Base-by-base conservation (phyloP, 2,888 invertebrate species). In the Rhamphomyia laevipes region DNA sequence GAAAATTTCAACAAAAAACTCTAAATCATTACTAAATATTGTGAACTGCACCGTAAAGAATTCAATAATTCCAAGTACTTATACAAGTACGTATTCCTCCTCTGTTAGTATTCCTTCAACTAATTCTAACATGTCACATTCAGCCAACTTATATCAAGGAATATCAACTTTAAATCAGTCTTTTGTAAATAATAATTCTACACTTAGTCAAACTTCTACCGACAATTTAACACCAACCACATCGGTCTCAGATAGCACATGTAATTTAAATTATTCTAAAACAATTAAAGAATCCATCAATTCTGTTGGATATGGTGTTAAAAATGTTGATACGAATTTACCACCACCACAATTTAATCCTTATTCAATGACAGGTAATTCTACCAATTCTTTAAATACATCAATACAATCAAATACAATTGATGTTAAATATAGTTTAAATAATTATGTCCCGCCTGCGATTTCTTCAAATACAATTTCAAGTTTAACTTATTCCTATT, bases 41-140 rank as follows among this genome's bases (percentile, higher is more conserved):
- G 4, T 27, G 7, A 27, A n/a, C n/a, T n/a, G n/a, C n/a, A n/a
- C n/a, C n/a, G n/a, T n/a, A n/a, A n/a, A n/a, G n/a, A n/a, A 27
- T 27, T 30, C 50, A 5, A 51, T 52, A 49, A 45, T 50, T 23
- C 15, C 50, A 4, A 49, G 49, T 15, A 51, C 52, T 2, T 46
- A 49, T 4, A 43, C 49, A 10, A n/a, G 43, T 2, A 2, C 45
- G 23, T 3, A 5, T 37, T 37, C 15, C 3, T 15, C 7, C 37
- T 15, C 15, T 15, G 4, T 7, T 7, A n/a, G 4, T 15, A 40
- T 51, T 2, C 50, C 47, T 35, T 47, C 54, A 4, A 47, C 52
- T 11, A 54, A 54, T 49, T 9, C 31, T 41, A 3, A 42, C 50
- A n/a, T 47, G 33, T n/a, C 37, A 41, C 35, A 41, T 45, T 15